These are phyloP conservation scores for Schizothorax lantsangensis DNA, from an alignment of 2,797 vertebrate species.

Conservation along the genomic window DNA sequence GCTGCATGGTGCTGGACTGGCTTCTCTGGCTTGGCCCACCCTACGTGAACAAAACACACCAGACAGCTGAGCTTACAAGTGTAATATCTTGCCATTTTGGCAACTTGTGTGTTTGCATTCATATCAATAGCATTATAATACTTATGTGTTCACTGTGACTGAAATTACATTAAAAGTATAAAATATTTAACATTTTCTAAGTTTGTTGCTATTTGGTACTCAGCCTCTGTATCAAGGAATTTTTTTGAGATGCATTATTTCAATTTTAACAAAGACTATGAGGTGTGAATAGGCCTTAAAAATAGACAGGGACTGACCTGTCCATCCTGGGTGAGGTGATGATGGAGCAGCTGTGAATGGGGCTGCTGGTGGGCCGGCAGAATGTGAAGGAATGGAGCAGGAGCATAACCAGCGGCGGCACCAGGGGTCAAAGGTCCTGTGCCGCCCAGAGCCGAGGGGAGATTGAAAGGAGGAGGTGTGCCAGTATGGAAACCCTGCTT, in stretches of 20 bases:
- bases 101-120: not conserved
- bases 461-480: slow-evolving; percentile 92
- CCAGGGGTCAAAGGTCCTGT: slow-evolving; percentile 92
- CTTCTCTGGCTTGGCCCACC: slow-evolving; percentile 88
- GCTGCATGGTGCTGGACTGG: slow-evolving; percentile 93
- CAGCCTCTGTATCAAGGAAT: not conserved
- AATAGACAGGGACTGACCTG: slow-evolving; percentile 80
- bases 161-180: not conserved
- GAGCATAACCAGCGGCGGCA: slow-evolving; percentile 87
- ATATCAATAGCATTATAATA: not conserved
- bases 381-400: slow-evolving; percentile 92
- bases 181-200: not conserved
- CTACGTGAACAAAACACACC: slow-evolving; percentile 68
- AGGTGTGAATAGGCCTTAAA: not conserved
- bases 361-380: slow-evolving; percentile 95
- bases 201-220: not conserved
- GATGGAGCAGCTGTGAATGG: slow-evolving; percentile 95
- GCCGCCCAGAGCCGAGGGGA: slow-evolving; percentile 92
- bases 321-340: slow-evolving; percentile 93
- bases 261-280: not conserved
- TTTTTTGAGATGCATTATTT: not conserved
- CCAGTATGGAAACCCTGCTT: slow-evolving; percentile 98
- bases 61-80: not conserved
- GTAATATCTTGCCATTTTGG: not conserved
- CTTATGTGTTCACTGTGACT: not conserved